phyloP scores from a whole-genome alignment of 92 coral and sea anemone species.

The Porites evermanni region DNA sequence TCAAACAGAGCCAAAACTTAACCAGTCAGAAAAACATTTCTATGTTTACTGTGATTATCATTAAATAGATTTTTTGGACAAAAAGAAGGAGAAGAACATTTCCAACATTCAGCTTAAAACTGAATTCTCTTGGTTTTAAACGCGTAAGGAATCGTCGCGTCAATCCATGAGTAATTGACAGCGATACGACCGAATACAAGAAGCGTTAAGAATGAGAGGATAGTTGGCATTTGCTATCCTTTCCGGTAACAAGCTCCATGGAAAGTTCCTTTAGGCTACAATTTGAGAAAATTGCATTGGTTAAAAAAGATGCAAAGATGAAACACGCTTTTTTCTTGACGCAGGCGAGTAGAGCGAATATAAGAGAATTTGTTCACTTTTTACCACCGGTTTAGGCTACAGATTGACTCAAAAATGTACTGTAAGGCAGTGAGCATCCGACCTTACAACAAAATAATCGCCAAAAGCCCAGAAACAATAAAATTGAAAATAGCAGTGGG shows the following conservation, averaged over 20 bases:
- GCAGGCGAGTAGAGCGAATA: not conserved
- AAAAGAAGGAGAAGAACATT: not conserved
- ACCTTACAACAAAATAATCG: not conserved
- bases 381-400: not conserved
- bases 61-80: not conserved
- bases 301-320: not conserved
- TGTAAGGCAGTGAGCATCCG: not conserved
- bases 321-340: not conserved
- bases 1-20: slow-evolving; percentile 17
- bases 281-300: not conserved
- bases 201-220: too few species aligned
- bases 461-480: not conserved
- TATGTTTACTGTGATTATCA: not conserved
- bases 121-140: not conserved
- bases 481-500: not conserved
- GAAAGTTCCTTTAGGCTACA: not conserved
- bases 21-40: slow-evolving; percentile 8
- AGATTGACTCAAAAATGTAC: not conserved
- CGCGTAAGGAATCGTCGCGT: not conserved
- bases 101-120: too few species aligned
- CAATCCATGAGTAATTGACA: not conserved
- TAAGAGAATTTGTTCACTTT: not conserved
- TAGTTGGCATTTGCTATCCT: slow-evolving; percentile 3
- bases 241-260: not conserved
- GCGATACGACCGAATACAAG: not conserved